These are phyloP conservation scores for Huso huso DNA, from an alignment of 2,797 vertebrate genomes.

Conservation along the genomic window DNA sequence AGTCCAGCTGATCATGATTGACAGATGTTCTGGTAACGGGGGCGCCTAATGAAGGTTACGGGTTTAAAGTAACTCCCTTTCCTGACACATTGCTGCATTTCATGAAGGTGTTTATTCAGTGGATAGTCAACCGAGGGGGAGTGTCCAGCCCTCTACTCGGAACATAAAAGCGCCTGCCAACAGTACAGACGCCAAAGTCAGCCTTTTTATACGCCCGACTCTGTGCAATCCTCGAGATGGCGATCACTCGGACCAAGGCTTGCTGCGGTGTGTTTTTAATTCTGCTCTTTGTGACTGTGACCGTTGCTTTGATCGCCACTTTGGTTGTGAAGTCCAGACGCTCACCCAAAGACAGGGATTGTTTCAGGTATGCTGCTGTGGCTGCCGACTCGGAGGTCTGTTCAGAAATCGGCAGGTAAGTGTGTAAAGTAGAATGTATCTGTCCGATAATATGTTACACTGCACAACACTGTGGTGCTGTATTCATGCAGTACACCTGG, in stretches of 20 bases:
- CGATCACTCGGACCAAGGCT: slow-evolving; percentile 14
- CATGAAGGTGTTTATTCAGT: slow-evolving; percentile 27
- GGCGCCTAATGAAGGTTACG: too few relatives aligned
- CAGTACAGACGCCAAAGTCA: slow-evolving; percentile 36
- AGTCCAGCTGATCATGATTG: too few relatives aligned
- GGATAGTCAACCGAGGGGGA: slow-evolving; percentile 24
- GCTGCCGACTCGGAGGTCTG: slow-evolving; percentile 55
- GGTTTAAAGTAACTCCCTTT: too few relatives aligned
- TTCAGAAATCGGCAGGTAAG: slow-evolving; percentile 56
- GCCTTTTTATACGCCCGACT: too few relatives aligned
- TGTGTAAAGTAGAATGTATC: slow-evolving; percentile 1
- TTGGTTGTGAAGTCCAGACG: slow-evolving; percentile 26
- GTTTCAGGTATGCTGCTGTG: slow-evolving; percentile 45
- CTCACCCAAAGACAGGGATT: slow-evolving; percentile 8
- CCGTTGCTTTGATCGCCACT: slow-evolving; percentile 26
- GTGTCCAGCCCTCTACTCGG: slow-evolving; percentile 7
- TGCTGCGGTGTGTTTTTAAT: slow-evolving; percentile 31
- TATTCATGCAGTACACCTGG: neutral
- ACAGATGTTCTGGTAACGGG: too few relatives aligned
- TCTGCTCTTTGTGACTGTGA: slow-evolving; percentile 21
- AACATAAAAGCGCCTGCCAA: neutral
- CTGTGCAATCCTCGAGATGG: too few relatives aligned
- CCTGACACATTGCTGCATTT: neutral
- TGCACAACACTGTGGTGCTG: neutral
- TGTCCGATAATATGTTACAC: neutral